Percentiles rank a stretch among this genome's conserved stretches.
These are phyloP conservation scores for Artibeus jamaicensis DNA, from an alignment of 2,797 vertebrate species.

Conservation along the genomic window DNA sequence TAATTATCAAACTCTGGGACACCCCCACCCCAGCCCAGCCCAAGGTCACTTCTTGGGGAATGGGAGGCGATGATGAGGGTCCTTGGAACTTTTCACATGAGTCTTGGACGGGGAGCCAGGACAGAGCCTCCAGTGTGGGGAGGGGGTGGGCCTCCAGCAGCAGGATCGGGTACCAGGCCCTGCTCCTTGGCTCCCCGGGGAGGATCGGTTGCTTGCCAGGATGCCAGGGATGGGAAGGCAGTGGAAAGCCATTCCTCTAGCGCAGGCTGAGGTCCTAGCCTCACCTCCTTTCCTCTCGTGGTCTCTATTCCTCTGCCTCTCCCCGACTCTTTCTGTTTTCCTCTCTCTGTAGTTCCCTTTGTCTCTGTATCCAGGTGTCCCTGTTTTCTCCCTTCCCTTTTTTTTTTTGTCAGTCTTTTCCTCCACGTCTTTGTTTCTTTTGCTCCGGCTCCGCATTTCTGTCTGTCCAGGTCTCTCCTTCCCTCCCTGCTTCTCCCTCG, in stretches of 20 bases:
- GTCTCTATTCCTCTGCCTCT: not conserved
- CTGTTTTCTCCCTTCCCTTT: not conserved
- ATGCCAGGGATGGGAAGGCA: not conserved
- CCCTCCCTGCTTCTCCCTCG: not conserved
- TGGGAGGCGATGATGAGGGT: not conserved
- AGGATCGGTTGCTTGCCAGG: slow-evolving; percentile 16
- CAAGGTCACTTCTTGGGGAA: not conserved
- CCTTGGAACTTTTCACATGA: not conserved
- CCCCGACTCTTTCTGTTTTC: not conserved
- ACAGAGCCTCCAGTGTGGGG: not conserved
- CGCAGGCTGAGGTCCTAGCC: not conserved
- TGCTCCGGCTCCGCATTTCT: not conserved
- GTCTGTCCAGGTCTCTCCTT: not conserved
- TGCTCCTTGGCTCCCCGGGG: not conserved
- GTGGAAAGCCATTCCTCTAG: not conserved
- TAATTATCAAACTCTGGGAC: not conserved
- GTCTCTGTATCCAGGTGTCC: not conserved
- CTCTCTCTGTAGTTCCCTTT: not conserved
- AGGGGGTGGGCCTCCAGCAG: not conserved
- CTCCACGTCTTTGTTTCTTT: accelerated
- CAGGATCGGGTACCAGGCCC: slow-evolving; percentile 13
- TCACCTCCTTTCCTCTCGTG: not conserved
- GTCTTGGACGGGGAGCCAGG: not conserved
- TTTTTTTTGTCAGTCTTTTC: not conserved
- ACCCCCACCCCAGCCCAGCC: not conserved